A percentile compares a stretch with the other conserved stretches of the same genome.
Evolutionary conservation across 2,797 vertebrate genomes (phyloP).

Genomic region (Neostethus bicornis): DNA sequence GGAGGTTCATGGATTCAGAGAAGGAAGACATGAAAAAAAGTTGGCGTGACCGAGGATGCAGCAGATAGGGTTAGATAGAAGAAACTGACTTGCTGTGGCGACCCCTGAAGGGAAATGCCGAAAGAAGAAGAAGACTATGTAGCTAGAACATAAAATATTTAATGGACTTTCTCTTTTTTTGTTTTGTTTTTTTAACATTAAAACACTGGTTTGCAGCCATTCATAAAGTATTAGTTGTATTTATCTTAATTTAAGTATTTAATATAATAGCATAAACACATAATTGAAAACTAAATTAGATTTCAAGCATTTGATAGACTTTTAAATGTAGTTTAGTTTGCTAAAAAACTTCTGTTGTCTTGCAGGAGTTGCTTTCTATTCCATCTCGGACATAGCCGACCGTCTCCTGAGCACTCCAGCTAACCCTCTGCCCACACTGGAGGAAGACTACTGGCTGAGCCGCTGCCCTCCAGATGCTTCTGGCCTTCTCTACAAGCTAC

Average conservation of each 20-base stretch:
- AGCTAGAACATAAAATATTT: too few species aligned
- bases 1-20: too few species aligned
- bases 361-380: slow-evolving; percentile 96
- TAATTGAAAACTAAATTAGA: background rate
- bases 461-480: slow-evolving; percentile 74
- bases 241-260: background rate
- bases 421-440: slow-evolving; percentile 83
- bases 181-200: too few species aligned
- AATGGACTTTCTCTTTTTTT: too few species aligned
- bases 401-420: slow-evolving; percentile 86
- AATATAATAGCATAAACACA: background rate
- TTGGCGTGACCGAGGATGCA: too few species aligned
- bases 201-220: background rate
- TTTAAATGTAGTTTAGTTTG: background rate
- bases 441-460: slow-evolving; percentile 90
- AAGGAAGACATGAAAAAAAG: too few species aligned
- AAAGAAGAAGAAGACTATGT: too few species aligned
- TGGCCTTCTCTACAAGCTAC: slow-evolving; percentile 74
- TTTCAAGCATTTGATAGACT: background rate
- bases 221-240: background rate
- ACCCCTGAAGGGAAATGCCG: too few species aligned
- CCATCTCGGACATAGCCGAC: slow-evolving; percentile 95
- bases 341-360: background rate
- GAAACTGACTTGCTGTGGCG: too few species aligned
- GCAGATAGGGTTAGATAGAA: too few species aligned